Conservation (phyloP, 53 echinoderm and acorn worm species). For the Holothuria scabra region DNA sequence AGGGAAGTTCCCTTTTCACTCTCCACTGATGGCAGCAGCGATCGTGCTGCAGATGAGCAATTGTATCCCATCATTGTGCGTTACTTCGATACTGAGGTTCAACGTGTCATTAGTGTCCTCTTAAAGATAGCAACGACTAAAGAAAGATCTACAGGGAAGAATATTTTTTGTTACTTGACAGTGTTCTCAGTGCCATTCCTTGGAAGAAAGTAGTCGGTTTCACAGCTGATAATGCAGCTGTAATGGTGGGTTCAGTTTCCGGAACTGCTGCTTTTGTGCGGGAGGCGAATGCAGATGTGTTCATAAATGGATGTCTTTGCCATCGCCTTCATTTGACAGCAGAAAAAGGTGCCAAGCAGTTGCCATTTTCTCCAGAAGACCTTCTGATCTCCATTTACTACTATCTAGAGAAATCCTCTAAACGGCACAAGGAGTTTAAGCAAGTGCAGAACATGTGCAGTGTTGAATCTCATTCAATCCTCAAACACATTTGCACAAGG, state of each 20-base stretch:
- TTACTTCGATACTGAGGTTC: slow-evolving; percentile 31
- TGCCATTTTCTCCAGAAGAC: slow-evolving; percentile 41
- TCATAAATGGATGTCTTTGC: slow-evolving; percentile 52
- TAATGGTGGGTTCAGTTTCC: too few relatives aligned
- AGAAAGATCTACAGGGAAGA: too few relatives aligned
- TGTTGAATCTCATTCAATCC: slow-evolving; percentile 36
- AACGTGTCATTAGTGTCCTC: slow-evolving; percentile 47
- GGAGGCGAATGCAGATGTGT: slow-evolving; percentile 60
- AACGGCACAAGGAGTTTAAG: slow-evolving; percentile 54
- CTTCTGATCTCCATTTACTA: slow-evolving; percentile 42
- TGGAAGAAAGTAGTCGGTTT: too few relatives aligned
- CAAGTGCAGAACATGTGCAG: slow-evolving; percentile 41
- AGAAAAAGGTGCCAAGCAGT: slow-evolving; percentile 42
- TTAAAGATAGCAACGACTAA: slow-evolving; percentile 46
- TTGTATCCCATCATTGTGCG: too few relatives aligned
- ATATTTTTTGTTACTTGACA: slow-evolving; percentile 56
- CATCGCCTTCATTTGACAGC: too few relatives aligned
- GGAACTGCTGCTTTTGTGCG: slow-evolving; percentile 58
- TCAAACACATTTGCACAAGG: slow-evolving; percentile 59
- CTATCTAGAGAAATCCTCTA: slow-evolving; percentile 54
- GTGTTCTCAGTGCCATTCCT: slow-evolving; percentile 53
- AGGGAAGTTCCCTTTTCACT: slow-evolving; percentile 33
- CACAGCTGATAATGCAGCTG: too few relatives aligned
- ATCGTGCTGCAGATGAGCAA: slow-evolving; percentile 52
- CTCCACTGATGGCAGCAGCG: slow-evolving; percentile 41